Base-by-base conservation (phyloP, 2,888 invertebrate species). In the Limenitis camilla region DNA sequence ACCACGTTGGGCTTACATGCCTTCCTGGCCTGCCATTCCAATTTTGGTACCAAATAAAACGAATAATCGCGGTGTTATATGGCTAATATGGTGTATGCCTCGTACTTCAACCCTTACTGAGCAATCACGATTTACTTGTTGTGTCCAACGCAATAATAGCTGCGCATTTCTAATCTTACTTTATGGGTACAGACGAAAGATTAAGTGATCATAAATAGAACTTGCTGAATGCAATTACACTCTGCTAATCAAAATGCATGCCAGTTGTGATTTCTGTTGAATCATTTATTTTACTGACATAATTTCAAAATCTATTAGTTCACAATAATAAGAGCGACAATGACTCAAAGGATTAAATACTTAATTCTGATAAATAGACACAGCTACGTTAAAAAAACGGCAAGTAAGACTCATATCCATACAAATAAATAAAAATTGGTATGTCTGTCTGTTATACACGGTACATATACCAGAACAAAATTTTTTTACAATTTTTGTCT, bases 1-100 rank as follows among this genome's bases (percentile, higher is more conserved):
- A 68, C 66, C 61, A 58, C 61, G 52, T 49, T 40, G 56, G 59
- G 60, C 66, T 49, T 71, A 73, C 72, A 72, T 68, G 72, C 61
- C 66, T 49, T 71, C 72, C 72, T 72, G 68, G 72, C 61, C 58
- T 58, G 57, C 56, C 35, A 47, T 52, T 44, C 56, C 55, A 49
- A 55, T 53, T 59, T 53, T 48, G 61, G 60, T 31, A n/a, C 39
- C 52, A 51, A 59, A 58, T 59, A 60, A 47, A 56, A 51, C 56
- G 50, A 43, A 30, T 35, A n/a, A 48, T 41, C 29, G 36, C 30
- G 54, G 50, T 44, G 49, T 31, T 46, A 51, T 59, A 56, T 41
- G 30, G 41, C 58, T 48, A 43, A 53, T 58, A 58, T 48, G 58
- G 60, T 41, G 39, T 41, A 49, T 36, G 49, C 41, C 36, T 61